Evolutionary conservation across 2,888 invertebrate species (phyloP).

Genomic region (Drosophila neotestacea): DNA sequence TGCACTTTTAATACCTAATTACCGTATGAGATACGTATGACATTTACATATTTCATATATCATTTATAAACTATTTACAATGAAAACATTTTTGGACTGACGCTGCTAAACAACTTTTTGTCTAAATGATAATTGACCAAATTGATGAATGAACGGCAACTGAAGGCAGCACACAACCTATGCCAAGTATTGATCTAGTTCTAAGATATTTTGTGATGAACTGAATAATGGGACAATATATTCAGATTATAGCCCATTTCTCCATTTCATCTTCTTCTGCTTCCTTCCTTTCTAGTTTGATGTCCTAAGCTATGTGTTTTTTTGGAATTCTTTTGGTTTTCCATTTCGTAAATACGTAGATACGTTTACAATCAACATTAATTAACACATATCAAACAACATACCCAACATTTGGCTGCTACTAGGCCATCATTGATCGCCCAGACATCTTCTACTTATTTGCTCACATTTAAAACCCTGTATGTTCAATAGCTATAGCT

Average conservation of each 20-base stretch:
- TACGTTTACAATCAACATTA: conserved; percentile 54
- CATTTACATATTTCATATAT: conserved; percentile 57
- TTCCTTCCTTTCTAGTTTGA: conserved; percentile 17
- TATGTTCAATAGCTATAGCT: conserved; percentile 80
- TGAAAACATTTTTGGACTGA: conserved; percentile 25
- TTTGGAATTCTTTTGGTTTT: conserved; percentile 2
- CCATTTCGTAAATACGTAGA: conserved; percentile 28
- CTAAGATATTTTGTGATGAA: conserved; percentile 32
- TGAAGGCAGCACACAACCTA: conserved; percentile 74
- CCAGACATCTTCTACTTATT: conserved; percentile 58
- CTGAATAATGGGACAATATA: conserved; percentile 28
- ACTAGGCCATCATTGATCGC: conserved; percentile 42
- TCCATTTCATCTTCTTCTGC: conserved; percentile 4
- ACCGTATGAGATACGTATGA: conserved; percentile 40
- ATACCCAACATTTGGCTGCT: conserved; percentile 49
- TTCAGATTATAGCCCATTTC: conserved; percentile 15
- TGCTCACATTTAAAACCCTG: conserved; percentile 81
- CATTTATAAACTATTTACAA: conserved; percentile 69
- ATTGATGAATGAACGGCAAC: conserved; percentile 67
- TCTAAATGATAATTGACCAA: conserved; percentile 77
- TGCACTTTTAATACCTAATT: conserved; percentile 62
- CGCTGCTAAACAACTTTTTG: conserved; percentile 40
- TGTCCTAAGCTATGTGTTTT: conserved; percentile 29
- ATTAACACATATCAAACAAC: conserved; percentile 53
- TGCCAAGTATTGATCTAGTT: conserved; percentile 54